phyloP scores from a whole-genome alignment of 2,797 vertebrate genomes.

The Cercopithecus diana region DNA sequence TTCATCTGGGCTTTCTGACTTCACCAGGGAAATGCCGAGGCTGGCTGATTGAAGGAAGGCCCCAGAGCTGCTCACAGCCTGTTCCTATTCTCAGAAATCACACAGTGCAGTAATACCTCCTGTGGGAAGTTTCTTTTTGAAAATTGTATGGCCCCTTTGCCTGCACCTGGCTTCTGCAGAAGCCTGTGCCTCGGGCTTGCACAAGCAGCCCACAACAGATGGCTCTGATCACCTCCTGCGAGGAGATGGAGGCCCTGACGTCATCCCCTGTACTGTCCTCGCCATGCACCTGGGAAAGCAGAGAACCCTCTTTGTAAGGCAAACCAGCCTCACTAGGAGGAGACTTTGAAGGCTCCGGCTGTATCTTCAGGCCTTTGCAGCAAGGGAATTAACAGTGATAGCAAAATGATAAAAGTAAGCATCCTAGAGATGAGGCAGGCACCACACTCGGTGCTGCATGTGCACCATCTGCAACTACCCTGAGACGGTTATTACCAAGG shows the following conservation, averaged over 20 bases:
- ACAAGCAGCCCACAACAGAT: background rate
- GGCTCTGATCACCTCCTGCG: background rate
- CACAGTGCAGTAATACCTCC: slow-evolving; percentile 27
- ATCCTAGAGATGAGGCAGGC: background rate
- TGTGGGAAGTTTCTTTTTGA: slow-evolving; percentile 57
- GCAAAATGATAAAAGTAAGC: background rate
- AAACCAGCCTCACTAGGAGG: background rate
- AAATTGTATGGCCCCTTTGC: slow-evolving; percentile 60
- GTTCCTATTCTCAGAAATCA: slow-evolving; percentile 66
- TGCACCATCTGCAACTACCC: background rate
- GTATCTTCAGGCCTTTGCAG: background rate
- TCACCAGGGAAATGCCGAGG: background rate
- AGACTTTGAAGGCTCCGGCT: background rate
- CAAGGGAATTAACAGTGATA: background rate
- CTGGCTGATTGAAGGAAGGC: slow-evolving; percentile 23
- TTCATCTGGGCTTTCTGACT: slow-evolving; percentile 29
- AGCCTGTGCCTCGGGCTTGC: background rate
- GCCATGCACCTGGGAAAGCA: background rate
- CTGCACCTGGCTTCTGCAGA: slow-evolving; percentile 25
- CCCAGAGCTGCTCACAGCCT: slow-evolving; percentile 13
- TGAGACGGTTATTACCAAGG: background rate
- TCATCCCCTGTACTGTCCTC: background rate
- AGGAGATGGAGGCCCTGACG: background rate
- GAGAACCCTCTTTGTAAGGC: background rate
- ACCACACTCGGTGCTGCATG: background rate